These are phyloP conservation scores for Stenoptilia bipunctidactyla DNA, from an alignment of 2,888 invertebrate genomes.

Conservation along the genomic window DNA sequence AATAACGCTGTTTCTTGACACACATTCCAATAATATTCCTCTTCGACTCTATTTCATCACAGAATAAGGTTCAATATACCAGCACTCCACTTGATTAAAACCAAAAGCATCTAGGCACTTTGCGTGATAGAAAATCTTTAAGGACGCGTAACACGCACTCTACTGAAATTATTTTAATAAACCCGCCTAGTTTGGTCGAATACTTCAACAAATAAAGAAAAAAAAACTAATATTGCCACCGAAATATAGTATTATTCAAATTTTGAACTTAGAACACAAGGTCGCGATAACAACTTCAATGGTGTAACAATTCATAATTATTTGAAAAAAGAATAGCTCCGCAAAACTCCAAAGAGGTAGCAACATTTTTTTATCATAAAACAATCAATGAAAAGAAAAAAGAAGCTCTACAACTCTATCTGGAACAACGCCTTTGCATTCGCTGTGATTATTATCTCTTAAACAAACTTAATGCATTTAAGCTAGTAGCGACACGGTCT, in stretches of 20 bases:
- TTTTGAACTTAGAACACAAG: no score
- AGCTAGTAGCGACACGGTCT: slow-evolving; percentile 67
- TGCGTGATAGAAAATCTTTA: slow-evolving; percentile 51
- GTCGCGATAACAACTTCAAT: no score
- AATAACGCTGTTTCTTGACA: slow-evolving; percentile 3
- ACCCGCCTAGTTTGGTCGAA: slow-evolving; percentile 38
- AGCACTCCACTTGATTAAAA: slow-evolving; percentile 13
- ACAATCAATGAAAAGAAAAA: slow-evolving; percentile 22
- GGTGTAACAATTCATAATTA: no score
- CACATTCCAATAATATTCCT: neutral
- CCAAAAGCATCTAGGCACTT: slow-evolving; percentile 27
- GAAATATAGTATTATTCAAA: slow-evolving; percentile 6
- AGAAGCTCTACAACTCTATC: slow-evolving; percentile 63
- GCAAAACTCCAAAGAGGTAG: no score
- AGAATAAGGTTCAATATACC: slow-evolving; percentile 20
- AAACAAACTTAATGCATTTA: slow-evolving; percentile 69
- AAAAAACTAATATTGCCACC: slow-evolving; percentile 13
- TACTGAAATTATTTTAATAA: slow-evolving; percentile 65
- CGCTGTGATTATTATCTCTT: slow-evolving; percentile 68
- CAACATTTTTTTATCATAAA: slow-evolving; percentile 1
- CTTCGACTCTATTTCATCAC: slow-evolving; percentile 11
- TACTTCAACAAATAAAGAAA: neutral
- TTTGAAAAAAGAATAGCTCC: no score
- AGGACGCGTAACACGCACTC: slow-evolving; percentile 56
- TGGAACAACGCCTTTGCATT: slow-evolving; percentile 67